Evolutionary conservation across 2,888 invertebrate genomes (phyloP), one percentile per base, ranked within the genome.

Genomic region (Xanthia togata): DNA sequence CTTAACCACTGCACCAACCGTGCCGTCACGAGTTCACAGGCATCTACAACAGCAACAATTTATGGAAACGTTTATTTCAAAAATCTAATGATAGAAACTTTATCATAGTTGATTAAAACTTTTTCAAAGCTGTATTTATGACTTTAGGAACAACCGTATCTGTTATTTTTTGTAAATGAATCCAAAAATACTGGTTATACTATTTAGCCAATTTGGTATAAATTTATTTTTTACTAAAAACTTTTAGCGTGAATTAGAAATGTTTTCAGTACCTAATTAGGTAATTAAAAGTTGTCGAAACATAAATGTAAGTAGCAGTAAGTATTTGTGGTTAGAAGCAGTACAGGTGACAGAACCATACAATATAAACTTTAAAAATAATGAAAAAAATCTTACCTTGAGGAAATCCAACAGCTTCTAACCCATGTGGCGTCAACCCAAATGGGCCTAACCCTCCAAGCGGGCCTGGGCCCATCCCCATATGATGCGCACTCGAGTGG

Each of bases 381-480:
- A 20, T 20, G 0, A n/a, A 50, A 69, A 35, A 70, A 64, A 47
- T 78, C 95, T 92, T 81, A 96, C 96, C 96, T 94, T 97, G 96
- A 60, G 96, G 97, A 87, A 96, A 97, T 70, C 96, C 97, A 69
- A 96, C 96, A n/a, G 95, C 97, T 83, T 96, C 97, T 62, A 96
- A 84, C 3, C 96, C 96, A 73, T 95, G 97, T 84, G 94, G 97
- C 82, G 93, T 96, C 87, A 93, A 91, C 82, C 94, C 97, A 89
- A 93, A 97, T 79, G 93, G 97, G 81, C 93, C 97, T 87, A 93
- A 93, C 84, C 93, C 97, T 78, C 97, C 93, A 88, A 97, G 81
- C 79, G 97, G 92, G 89, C 93, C 97, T 64, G 94, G 97, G 70
- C 95, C 97, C 97, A 96, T 97, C 84, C 94, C 97, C 97, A 94